Evolutionary conservation across 2,888 invertebrate species (phyloP), one percentile per base, ranked within the genome.

Genomic region (Stenoptilia bipunctidactyla): DNA sequence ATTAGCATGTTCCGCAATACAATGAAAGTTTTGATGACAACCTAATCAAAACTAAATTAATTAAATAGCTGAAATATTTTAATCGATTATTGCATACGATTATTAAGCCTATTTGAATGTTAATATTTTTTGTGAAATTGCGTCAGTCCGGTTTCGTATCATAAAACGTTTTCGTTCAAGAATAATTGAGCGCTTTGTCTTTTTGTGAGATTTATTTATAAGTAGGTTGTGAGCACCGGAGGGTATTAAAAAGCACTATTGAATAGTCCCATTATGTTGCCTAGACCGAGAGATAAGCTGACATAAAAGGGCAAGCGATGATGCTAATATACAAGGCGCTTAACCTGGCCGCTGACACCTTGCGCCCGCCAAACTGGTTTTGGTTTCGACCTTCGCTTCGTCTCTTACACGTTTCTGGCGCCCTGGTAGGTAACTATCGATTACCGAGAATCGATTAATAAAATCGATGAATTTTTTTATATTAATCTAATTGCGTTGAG

Each of bases 331-430:
- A 69, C 68, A 72, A 67, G 68, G 76, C 73, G 76, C 73, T 77
- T 76, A 80, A 75, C 71, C 69, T 63, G 68, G 72, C 69, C 68
- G 56, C 57, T 66, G 70, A 76, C 82, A 80, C 80, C 79, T 82
- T 80, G 79, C 73, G 56, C 62, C 75, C 63, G 65, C 63, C 63
- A 74, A 82, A 83, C 82, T 71, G 79, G 82, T 83, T 83, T 58
- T 66, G 63, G 63, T 55, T 15, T 12, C 37, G 13, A 27, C 37
- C 68, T 70, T 66, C 64, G 56, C 58, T 55, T 60, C 59, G 56
- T 63, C 75, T 79, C 71, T 50, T 61, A 49, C 34, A 49, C 14
- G 34, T 14, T 34, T 34, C 13, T 34, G 34, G 5, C 14, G 34
- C 65, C 75, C 72, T 79, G 66, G 76, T 77, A 58, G 56, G 51